Percentiles rank a stretch among this genome's conserved stretches.
phyloP scores from a whole-genome alignment of 2,797 vertebrate species.

The Peromyscus attwateri region DNA sequence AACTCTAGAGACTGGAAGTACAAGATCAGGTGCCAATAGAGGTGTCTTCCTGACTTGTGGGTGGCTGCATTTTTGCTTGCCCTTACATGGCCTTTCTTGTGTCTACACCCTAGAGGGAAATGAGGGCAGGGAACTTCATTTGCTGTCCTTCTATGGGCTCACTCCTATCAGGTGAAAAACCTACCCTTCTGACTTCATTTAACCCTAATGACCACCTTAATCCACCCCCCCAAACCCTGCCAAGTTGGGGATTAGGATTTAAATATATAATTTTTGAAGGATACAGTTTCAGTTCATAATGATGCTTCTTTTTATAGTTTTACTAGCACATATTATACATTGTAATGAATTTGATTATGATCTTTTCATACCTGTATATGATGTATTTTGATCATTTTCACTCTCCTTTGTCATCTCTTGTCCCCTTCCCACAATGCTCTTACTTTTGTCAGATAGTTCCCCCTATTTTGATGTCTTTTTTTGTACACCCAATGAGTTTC shows the following conservation, averaged over 20 bases:
- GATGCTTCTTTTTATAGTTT: neutral
- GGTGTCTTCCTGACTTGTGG: neutral
- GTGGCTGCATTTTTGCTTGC: neutral
- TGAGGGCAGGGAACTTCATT: neutral
- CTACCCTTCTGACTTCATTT: neutral
- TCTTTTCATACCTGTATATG: neutral
- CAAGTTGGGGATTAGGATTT: neutral
- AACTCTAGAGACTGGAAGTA: neutral
- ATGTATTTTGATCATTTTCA: neutral
- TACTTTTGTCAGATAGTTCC: neutral
- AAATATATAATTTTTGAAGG: neutral
- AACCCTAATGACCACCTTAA: neutral
- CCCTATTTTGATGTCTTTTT: neutral
- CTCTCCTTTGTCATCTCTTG: neutral
- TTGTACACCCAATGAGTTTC: neutral
- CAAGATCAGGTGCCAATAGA: neutral
- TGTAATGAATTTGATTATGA: neutral
- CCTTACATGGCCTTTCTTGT: neutral
- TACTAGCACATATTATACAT: neutral
- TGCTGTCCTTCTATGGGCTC: neutral
- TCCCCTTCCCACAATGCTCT: neutral
- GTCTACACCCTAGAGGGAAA: neutral
- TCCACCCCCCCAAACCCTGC: neutral
- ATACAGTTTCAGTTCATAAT: neutral
- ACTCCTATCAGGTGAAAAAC: neutral